These are phyloP conservation scores for Scaptomyza parva DNA, from an alignment of 2,888 invertebrate species.

Conservation along the genomic window DNA sequence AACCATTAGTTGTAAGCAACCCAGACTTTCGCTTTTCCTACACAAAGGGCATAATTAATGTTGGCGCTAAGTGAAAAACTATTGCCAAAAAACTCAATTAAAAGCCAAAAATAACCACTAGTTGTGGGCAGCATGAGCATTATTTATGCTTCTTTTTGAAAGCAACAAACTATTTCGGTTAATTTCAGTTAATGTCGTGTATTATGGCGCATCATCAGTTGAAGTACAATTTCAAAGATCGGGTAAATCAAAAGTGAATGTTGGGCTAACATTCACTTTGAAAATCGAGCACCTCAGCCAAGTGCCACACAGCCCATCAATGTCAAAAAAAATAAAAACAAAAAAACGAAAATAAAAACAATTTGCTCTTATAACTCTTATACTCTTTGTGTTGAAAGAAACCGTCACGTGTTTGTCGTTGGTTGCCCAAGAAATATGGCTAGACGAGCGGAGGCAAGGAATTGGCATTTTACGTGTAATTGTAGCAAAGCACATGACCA, in stretches of 20 bases:
- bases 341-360: constrained; percentile 42
- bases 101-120: constrained; percentile 30
- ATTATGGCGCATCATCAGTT: constrained; percentile 64
- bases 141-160: constrained; percentile 45
- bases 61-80: constrained; percentile 37
- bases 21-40: constrained; percentile 44
- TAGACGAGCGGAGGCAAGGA: constrained; percentile 25
- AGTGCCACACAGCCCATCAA: constrained; percentile 53
- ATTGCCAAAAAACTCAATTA: constrained; percentile 30
- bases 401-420: constrained; percentile 27
- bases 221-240: constrained; percentile 28
- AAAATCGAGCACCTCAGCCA: constrained; percentile 60
- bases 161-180: constrained; percentile 56
- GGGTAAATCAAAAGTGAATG: constrained; percentile 67
- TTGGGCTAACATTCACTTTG: constrained; percentile 67
- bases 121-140: constrained; percentile 47
- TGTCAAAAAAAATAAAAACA: constrained; percentile 38
- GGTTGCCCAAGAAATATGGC: constrained; percentile 13
- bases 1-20: constrained; percentile 17
- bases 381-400: constrained; percentile 18
- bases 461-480: constrained; percentile 50
- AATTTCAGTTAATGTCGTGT: constrained; percentile 59
- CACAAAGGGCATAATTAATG: constrained; percentile 46
- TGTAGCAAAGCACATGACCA: constrained; percentile 66
- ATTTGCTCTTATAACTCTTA: constrained; percentile 40